These are phyloP conservation scores for Herminia tarsipennalis DNA, from an alignment of 2,888 invertebrate species.

Conservation along the genomic window DNA sequence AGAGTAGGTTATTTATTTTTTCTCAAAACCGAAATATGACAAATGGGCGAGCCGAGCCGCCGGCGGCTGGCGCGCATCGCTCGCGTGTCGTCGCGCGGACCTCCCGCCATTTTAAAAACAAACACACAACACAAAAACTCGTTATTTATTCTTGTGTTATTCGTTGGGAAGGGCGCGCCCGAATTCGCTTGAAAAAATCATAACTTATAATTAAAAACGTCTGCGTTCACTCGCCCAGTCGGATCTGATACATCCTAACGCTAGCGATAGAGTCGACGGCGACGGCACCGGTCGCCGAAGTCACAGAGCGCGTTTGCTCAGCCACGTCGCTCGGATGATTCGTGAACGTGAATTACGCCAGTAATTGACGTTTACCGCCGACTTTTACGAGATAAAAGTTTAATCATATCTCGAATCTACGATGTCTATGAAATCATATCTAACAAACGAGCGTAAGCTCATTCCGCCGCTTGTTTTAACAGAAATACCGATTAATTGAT, in stretches of 20 bases:
- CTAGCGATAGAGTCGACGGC: slow-evolving; percentile 8
- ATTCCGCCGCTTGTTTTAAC: slow-evolving; percentile 80
- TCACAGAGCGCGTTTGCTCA: slow-evolving; percentile 6
- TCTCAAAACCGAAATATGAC: slow-evolving; percentile 82
- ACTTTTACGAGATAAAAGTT: slow-evolving; percentile 62
- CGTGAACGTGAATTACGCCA: slow-evolving; percentile 38
- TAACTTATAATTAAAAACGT: slow-evolving; percentile 83
- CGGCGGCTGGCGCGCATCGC: slow-evolving; percentile 61
- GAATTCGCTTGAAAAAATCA: slow-evolving; percentile 82
- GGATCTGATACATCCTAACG: slow-evolving; percentile 10
- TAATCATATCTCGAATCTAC: slow-evolving; percentile 65
- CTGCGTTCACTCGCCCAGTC: slow-evolving; percentile 46
- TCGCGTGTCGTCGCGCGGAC: slow-evolving; percentile 85
- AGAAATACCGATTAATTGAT: slow-evolving; percentile 85
- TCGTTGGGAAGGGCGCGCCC: slow-evolving; percentile 81
- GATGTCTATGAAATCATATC: slow-evolving; percentile 63
- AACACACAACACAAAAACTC: slow-evolving; percentile 83
- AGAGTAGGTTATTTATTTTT: slow-evolving; percentile 82
- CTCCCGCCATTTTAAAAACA: slow-evolving; percentile 86
- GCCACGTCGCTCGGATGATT: slow-evolving; percentile 16
- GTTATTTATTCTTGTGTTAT: slow-evolving; percentile 83
- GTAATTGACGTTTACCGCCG: slow-evolving; percentile 52
- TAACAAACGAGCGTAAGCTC: slow-evolving; percentile 66
- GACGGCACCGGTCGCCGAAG: slow-evolving; percentile 3
- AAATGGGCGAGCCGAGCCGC: slow-evolving; percentile 74